A percentile compares a stretch with the other conserved stretches of the same genome.
Conservation (phyloP, 53 echinoderm and acorn worm species). For the Henricia sp. region DNA sequence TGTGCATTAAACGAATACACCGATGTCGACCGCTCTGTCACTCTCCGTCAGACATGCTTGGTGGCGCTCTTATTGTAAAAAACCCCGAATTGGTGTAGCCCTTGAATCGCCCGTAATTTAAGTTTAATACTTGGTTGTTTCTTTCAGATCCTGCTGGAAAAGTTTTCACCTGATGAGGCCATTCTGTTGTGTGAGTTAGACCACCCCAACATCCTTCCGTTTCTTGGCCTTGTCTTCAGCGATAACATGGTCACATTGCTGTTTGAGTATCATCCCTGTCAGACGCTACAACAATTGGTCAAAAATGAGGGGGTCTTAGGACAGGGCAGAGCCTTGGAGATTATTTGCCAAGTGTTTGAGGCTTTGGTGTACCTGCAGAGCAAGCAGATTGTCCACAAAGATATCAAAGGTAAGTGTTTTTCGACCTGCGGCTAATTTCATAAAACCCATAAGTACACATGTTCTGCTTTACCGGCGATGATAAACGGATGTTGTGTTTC, state of each 20-base stretch:
- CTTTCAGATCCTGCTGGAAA: not conserved
- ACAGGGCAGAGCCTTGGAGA: not conserved
- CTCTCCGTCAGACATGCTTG: too few species aligned
- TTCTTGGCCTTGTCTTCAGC: constrained; percentile 12
- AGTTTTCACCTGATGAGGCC: constrained; percentile 17
- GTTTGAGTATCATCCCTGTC: not conserved
- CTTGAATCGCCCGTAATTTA: not conserved
- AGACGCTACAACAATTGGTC: not conserved
- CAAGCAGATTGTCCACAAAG: constrained; percentile 50
- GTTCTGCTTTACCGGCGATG: too few species aligned
- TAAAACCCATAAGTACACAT: too few species aligned
- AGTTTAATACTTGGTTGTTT: not conserved
- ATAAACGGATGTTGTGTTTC: too few species aligned
- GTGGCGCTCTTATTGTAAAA: too few species aligned
- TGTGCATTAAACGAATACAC: too few species aligned
- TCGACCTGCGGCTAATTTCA: too few species aligned
- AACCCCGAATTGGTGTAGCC: not conserved
- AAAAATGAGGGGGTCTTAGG: not conserved
- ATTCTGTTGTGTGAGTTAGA: constrained; percentile 13
- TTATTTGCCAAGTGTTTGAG: constrained; percentile 29
- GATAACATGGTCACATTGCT: not conserved
- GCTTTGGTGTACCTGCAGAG: constrained; percentile 16
- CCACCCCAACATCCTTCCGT: not conserved
- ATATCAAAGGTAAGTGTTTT: constrained; percentile 55
- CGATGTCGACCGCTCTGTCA: too few species aligned